These are phyloP conservation scores for Archivesica marissinica DNA, from an alignment of 1,140 invertebrate species.

Conservation along the genomic window DNA sequence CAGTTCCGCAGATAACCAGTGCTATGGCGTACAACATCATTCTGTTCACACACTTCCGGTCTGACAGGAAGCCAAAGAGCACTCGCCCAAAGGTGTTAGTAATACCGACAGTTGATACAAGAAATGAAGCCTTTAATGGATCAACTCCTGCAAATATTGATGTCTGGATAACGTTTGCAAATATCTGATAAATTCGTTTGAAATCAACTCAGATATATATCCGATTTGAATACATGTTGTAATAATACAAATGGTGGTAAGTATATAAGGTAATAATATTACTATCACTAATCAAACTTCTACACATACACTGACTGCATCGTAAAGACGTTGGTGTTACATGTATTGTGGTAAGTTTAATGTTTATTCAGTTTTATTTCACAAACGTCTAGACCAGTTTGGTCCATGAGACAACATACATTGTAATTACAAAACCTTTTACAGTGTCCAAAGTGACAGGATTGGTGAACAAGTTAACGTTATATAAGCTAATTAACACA, in stretches of 20 bases:
- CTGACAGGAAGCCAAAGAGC: conserved; percentile 34
- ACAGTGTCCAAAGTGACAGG: too few species aligned
- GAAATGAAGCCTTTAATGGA: neutral
- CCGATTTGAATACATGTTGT: neutral
- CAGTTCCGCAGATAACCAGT: conserved; percentile 28
- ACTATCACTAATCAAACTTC: neutral
- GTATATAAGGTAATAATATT: neutral
- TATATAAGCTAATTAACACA: too few species aligned
- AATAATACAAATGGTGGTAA: neutral
- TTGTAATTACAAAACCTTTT: too few species aligned
- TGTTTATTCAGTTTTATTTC: too few species aligned
- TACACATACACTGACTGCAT: too few species aligned
- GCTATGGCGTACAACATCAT: conserved; percentile 16
- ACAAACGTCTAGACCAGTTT: too few species aligned
- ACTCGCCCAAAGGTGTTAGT: conserved; percentile 43
- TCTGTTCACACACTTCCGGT: conserved; percentile 26
- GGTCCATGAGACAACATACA: too few species aligned
- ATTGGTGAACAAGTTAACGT: too few species aligned
- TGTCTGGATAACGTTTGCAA: neutral
- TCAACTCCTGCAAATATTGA: conserved; percentile 13
- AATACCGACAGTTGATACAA: conserved; percentile 34
- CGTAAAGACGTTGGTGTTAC: too few species aligned
- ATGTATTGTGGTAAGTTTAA: too few species aligned
- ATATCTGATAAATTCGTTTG: neutral
- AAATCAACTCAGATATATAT: too few species aligned